Conservation (phyloP, 2,888 invertebrate genomes). For the Andrena hattorfiana region DNA sequence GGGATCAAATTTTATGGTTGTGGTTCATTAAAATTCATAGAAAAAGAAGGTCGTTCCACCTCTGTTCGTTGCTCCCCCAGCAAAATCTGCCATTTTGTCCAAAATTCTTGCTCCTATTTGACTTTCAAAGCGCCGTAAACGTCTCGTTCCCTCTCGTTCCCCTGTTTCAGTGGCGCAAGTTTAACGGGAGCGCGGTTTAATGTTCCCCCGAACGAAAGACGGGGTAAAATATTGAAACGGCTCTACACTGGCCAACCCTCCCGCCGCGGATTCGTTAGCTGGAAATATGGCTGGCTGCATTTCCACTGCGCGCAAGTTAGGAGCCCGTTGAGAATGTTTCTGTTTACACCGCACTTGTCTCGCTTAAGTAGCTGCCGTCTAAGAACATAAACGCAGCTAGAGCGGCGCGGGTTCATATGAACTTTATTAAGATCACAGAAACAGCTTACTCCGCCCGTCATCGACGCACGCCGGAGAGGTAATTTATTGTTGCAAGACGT, state of each 20-base stretch:
- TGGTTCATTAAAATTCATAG: background rate
- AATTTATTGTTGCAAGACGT: slow-evolving; percentile 37
- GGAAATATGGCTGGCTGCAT: slow-evolving; percentile 24
- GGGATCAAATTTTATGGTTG: background rate
- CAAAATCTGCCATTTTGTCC: background rate
- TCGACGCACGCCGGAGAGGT: slow-evolving; percentile 10
- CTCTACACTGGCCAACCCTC: background rate
- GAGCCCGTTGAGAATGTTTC: slow-evolving; percentile 37
- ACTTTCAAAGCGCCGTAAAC: slow-evolving; percentile 2
- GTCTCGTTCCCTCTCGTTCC: background rate
- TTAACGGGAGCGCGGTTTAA: slow-evolving; percentile 17
- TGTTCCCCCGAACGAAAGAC: background rate
- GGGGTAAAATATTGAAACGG: slow-evolving; percentile 25
- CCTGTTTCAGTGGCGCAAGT: background rate
- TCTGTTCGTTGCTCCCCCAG: background rate
- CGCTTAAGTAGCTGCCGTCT: slow-evolving; percentile 48
- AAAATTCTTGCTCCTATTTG: background rate
- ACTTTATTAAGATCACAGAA: slow-evolving; percentile 52
- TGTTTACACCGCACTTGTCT: slow-evolving; percentile 57
- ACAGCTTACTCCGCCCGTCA: slow-evolving; percentile 20
- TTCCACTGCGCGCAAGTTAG: slow-evolving; percentile 20
- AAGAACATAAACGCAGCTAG: slow-evolving; percentile 9
- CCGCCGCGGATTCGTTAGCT: slow-evolving; percentile 23
- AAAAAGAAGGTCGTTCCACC: background rate
- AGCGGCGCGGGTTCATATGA: background rate